These are phyloP conservation scores for Drosophila parabipectinata DNA, from an alignment of 1,140 invertebrate genomes.

Conservation along the genomic window DNA sequence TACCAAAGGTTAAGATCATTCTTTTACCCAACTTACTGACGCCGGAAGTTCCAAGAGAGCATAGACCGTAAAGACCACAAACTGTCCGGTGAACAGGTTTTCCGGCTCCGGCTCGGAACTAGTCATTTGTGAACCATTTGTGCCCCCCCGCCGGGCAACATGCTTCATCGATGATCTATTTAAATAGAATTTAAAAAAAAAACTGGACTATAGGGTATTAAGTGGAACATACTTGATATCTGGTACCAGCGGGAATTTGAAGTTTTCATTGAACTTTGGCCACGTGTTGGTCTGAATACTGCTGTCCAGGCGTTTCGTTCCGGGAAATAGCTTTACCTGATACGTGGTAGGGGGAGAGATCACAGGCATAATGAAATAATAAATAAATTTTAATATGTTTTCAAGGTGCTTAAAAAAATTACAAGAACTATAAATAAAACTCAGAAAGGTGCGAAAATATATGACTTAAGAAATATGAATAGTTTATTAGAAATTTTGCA, in stretches of 20 bases:
- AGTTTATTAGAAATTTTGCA: neutral
- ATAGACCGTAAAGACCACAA: slow-evolving; percentile 90
- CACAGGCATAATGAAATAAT: slow-evolving; percentile 26
- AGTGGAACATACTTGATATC: slow-evolving; percentile 83
- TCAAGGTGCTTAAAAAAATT: slow-evolving; percentile 8
- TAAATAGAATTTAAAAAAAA: neutral
- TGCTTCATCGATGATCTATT: slow-evolving; percentile 71
- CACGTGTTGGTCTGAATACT: slow-evolving; percentile 89
- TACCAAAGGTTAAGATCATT: neutral
- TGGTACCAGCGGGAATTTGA: slow-evolving; percentile 87
- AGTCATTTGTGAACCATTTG: slow-evolving; percentile 24
- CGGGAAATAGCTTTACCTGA: slow-evolving; percentile 90
- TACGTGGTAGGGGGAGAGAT: neutral
- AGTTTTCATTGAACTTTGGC: slow-evolving; percentile 91
- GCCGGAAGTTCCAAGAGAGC: slow-evolving; percentile 87
- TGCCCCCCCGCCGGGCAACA: slow-evolving; percentile 36
- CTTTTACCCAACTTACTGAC: slow-evolving; percentile 56
- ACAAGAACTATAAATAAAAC: slow-evolving; percentile 7
- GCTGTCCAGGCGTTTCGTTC: slow-evolving; percentile 90
- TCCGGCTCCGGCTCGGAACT: slow-evolving; percentile 68
- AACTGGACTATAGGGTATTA: neutral
- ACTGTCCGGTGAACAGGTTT: slow-evolving; percentile 87
- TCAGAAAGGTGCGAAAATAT: neutral
- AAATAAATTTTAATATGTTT: slow-evolving; percentile 61
- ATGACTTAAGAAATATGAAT: neutral